Evolutionary conservation across 1,140 invertebrate species (phyloP).

Genomic region (Macrosteles quadrilineatus): DNA sequence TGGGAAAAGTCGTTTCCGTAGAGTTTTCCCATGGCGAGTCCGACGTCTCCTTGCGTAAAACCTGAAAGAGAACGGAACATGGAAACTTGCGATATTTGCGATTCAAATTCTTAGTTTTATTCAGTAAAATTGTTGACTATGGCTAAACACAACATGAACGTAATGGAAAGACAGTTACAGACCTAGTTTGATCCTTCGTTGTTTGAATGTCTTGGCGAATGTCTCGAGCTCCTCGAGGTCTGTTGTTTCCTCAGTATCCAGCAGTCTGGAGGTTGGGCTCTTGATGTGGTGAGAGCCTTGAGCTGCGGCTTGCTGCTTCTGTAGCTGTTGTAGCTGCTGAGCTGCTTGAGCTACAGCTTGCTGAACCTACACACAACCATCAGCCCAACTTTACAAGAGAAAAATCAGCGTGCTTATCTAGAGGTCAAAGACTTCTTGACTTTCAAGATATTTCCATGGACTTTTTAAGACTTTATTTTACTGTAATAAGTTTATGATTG

Average conservation of each 20-base stretch:
- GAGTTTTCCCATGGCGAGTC: conserved; percentile 96
- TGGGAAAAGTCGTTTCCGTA: conserved; percentile 99
- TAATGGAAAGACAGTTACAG: conserved; percentile 36
- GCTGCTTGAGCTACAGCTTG: conserved; percentile 81
- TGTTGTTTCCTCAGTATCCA: conserved; percentile 88
- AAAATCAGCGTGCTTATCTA: too few relatives aligned
- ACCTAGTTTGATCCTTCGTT: conserved; percentile 91
- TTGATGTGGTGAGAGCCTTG: conserved; percentile 48
- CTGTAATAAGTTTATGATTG: too few relatives aligned
- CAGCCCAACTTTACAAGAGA: not conserved
- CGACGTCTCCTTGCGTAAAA: conserved; percentile 98
- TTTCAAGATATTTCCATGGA: too few relatives aligned
- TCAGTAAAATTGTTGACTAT: not conserved
- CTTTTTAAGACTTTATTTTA: too few relatives aligned
- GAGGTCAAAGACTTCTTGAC: too few relatives aligned
- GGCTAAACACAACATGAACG: not conserved
- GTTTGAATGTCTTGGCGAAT: conserved; percentile 96
- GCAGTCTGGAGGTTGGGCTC: conserved; percentile 59
- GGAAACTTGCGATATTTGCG: conserved; percentile 18
- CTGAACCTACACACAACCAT: conserved; percentile 62
- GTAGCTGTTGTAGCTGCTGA: conserved; percentile 77
- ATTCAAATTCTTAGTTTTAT: not conserved
- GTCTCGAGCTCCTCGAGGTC: conserved; percentile 95
- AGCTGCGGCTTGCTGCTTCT: conserved; percentile 66
- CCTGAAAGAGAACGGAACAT: conserved; percentile 59